A percentile compares a stretch with the other conserved stretches of the same genome.
Conservation (phyloP, 1,140 invertebrate species). For the Drosophila burlai region DNA sequence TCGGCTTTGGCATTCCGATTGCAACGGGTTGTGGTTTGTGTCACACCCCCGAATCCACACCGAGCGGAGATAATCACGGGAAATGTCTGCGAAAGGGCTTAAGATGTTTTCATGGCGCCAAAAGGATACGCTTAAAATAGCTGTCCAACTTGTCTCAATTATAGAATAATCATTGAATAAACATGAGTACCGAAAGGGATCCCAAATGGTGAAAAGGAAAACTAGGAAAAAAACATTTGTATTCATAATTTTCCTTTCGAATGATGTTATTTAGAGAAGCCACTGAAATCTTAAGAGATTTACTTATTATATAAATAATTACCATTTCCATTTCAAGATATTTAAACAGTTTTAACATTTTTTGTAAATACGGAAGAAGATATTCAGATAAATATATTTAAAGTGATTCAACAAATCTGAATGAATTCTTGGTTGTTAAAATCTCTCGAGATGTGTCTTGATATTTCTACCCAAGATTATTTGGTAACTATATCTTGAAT, state of each 20-base stretch:
- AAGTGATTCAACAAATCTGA: neutral
- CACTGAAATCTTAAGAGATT: neutral
- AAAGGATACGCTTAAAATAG: neutral
- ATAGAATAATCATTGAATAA: neutral
- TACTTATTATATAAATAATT: neutral
- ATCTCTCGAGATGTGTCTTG: neutral
- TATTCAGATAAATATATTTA: neutral
- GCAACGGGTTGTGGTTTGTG: constrained; percentile 45
- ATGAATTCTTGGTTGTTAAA: neutral
- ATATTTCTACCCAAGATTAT: neutral
- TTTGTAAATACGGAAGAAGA: neutral
- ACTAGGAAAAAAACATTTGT: neutral
- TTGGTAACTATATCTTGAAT: neutral
- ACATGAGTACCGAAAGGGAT: neutral
- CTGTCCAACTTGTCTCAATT: constrained; percentile 5
- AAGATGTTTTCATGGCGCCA: constrained; percentile 1
- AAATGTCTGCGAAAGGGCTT: constrained; percentile 23
- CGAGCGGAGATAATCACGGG: neutral
- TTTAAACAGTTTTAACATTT: too few relatives aligned
- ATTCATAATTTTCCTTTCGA: neutral
- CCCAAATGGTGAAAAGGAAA: neutral
- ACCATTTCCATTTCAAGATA: too few relatives aligned
- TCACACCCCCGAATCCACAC: constrained; percentile 16
- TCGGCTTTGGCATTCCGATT: constrained; percentile 33
- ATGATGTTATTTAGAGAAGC: too few relatives aligned